Conservation (phyloP, 2,888 invertebrate species). For the Temnothorax ravouxi region DNA sequence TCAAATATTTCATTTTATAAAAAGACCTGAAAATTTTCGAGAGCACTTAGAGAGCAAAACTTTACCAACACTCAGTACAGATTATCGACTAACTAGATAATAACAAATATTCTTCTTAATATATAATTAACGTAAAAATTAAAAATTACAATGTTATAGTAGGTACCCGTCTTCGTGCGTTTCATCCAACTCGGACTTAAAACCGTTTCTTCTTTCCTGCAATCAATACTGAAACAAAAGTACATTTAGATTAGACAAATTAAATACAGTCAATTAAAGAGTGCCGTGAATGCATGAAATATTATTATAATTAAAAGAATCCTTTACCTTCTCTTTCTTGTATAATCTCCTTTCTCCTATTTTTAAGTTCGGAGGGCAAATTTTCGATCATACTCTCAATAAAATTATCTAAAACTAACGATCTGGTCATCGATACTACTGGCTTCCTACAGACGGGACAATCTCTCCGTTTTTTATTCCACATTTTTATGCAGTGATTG, state of each 20-base stretch:
- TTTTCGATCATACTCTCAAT: slow-evolving; percentile 91
- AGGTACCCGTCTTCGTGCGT: neutral
- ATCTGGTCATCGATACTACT: slow-evolving; percentile 88
- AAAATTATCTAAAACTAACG: slow-evolving; percentile 91
- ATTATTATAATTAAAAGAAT: neutral
- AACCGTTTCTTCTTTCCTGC: neutral
- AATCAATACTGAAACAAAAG: slow-evolving; percentile 7
- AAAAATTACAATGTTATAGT: neutral
- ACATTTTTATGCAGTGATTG: slow-evolving; percentile 90
- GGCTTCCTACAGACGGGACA: slow-evolving; percentile 91
- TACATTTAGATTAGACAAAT: neutral
- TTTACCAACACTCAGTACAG: neutral
- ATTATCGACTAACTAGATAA: neutral
- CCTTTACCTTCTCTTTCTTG: slow-evolving; percentile 78
- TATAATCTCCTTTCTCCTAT: slow-evolving; percentile 87
- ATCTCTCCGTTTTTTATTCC: slow-evolving; percentile 90
- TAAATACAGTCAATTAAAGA: neutral
- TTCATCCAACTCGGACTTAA: neutral
- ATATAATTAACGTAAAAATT: neutral
- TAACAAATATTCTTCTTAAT: slow-evolving; percentile 8
- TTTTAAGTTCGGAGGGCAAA: slow-evolving; percentile 88
- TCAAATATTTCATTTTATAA: neutral
- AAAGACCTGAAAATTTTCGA: neutral
- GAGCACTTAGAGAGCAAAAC: neutral
- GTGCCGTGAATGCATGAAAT: neutral